phyloP scores from a whole-genome alignment of 2,113 vertebrate genomes.

The Benitochromis conjunctus region DNA sequence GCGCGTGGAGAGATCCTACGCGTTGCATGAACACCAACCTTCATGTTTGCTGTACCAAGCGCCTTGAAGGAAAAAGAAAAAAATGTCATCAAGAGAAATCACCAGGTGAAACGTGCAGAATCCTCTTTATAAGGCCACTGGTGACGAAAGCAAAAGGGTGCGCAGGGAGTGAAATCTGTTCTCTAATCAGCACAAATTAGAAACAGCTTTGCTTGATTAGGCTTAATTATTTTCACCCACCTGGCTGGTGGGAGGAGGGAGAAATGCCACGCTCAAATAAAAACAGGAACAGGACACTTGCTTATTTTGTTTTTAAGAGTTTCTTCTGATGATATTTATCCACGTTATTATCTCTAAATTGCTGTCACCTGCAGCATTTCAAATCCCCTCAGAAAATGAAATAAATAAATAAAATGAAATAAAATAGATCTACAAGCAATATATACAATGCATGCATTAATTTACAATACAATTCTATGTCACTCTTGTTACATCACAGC shows the following conservation, averaged over 20 bases:
- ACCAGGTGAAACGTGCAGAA: not conserved
- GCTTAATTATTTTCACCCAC: conserved; percentile 41
- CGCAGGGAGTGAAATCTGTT: not conserved
- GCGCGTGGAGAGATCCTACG: not conserved
- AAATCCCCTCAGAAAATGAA: not conserved
- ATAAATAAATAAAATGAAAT: not conserved
- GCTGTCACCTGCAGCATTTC: not conserved
- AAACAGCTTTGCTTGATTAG: conserved; percentile 51
- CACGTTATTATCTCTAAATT: not conserved
- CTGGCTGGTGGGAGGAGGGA: not conserved
- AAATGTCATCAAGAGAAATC: not conserved
- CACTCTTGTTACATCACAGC: not conserved
- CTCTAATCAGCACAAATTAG: conserved; percentile 42
- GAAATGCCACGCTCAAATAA: not conserved
- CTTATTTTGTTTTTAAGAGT: not conserved
- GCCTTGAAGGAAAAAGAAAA: not conserved
- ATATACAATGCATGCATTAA: not conserved
- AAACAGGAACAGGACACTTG: not conserved
- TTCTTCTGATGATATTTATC: not conserved
- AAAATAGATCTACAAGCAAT: not conserved
- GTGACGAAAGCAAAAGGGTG: not conserved
- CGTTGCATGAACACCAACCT: not conserved
- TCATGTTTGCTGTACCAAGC: conserved; percentile 31
- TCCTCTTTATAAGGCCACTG: not conserved
- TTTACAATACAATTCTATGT: not conserved